Conservation (phyloP, 2,113 vertebrate genomes). For the Lathamus discolor region DNA sequence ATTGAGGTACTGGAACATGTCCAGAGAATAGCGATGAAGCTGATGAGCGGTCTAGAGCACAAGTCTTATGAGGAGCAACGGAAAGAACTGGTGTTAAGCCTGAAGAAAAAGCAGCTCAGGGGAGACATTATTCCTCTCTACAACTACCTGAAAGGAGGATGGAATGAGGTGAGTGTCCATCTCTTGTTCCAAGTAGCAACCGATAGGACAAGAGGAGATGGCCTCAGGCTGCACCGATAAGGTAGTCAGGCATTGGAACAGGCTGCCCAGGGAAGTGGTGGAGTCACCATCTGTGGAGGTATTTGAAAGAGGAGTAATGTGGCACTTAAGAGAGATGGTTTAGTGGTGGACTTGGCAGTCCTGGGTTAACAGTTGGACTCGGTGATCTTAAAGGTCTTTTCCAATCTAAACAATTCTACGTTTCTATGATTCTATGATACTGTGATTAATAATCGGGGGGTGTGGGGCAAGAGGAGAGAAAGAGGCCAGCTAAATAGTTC, state of each 20-base stretch:
- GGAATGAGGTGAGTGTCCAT: not conserved
- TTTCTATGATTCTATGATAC: not conserved
- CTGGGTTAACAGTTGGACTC: not conserved
- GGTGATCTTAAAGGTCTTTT: not conserved
- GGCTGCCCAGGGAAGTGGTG: not conserved
- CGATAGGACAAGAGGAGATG: rapidly evolving
- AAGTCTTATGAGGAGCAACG: not conserved
- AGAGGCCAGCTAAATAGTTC: slow-evolving; percentile 40
- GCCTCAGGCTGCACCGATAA: not conserved
- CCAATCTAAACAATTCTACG: not conserved
- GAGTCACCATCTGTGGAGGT: not conserved
- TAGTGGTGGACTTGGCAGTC: not conserved
- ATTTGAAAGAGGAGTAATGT: not conserved
- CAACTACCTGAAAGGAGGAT: not conserved
- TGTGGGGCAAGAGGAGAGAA: slow-evolving; percentile 4
- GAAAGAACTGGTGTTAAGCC: not conserved
- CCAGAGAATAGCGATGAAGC: not conserved
- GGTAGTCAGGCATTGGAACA: not conserved
- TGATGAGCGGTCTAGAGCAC: not conserved
- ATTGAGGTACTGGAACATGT: rapidly evolving
- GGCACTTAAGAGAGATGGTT: not conserved
- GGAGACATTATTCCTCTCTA: not conserved
- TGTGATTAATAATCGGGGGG: not conserved
- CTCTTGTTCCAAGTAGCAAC: not conserved
- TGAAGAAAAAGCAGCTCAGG: not conserved